These are phyloP conservation scores for Papilio polyxenes DNA, from an alignment of 1,140 invertebrate genomes.

Conservation along the genomic window DNA sequence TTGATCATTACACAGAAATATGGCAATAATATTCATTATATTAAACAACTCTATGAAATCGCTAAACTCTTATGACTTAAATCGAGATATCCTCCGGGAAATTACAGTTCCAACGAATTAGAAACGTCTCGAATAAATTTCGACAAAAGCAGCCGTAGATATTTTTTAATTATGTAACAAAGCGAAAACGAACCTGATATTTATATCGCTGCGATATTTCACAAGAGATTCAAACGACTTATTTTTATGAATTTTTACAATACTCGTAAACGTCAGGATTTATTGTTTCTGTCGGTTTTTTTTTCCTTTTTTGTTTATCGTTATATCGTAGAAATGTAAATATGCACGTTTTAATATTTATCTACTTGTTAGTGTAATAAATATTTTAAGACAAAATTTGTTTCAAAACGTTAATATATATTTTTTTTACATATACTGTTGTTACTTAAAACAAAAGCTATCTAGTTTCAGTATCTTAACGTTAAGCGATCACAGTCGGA, in stretches of 20 bases:
- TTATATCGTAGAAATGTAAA: too few species aligned
- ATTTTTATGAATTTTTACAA: constrained; percentile 43
- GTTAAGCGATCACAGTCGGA: too few species aligned
- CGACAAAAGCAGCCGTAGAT: constrained; percentile 56
- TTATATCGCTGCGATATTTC: constrained; percentile 32
- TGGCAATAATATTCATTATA: background rate
- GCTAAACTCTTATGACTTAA: constrained; percentile 43
- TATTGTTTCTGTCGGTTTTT: background rate
- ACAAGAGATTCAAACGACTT: constrained; percentile 9
- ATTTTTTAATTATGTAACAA: constrained; percentile 60
- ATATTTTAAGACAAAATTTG: too few species aligned
- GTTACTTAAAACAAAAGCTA: too few species aligned
- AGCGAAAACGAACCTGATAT: constrained; percentile 31
- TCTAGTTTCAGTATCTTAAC: too few species aligned
- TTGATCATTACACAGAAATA: too few species aligned
- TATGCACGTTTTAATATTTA: too few species aligned
- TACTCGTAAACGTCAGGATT: background rate
- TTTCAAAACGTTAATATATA: too few species aligned
- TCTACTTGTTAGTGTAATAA: too few species aligned
- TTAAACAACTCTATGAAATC: background rate
- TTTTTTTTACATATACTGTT: too few species aligned
- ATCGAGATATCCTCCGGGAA: constrained; percentile 58
- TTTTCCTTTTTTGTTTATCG: background rate
- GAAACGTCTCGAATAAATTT: constrained; percentile 61
- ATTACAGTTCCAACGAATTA: constrained; percentile 69